A percentile compares a stretch with the other conserved stretches of the same genome.
phyloP scores from a whole-genome alignment of 23 tunicate species.

The Corella eumyota region DNA sequence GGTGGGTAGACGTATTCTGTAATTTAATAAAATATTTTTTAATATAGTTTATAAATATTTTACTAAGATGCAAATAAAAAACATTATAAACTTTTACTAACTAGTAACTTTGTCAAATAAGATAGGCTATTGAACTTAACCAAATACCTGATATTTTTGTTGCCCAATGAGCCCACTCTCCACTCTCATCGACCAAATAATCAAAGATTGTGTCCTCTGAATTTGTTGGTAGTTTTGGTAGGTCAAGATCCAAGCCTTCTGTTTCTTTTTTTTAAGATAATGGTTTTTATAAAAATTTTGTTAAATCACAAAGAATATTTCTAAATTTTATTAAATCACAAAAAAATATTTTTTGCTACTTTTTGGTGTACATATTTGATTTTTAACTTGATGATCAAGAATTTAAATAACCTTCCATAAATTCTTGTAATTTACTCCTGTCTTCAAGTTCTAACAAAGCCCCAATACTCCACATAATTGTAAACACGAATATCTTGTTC shows the following conservation, averaged over 20 bases:
- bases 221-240: conserved; percentile 32
- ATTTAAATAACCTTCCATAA: conserved; percentile 35
- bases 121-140: too few species aligned
- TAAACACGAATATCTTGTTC: conserved; percentile 62
- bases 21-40: not conserved
- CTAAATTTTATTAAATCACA: too few species aligned
- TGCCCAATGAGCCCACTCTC: conserved; percentile 87
- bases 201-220: conserved; percentile 80
- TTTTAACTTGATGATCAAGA: too few species aligned
- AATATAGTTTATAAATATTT: not conserved
- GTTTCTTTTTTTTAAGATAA: conserved; percentile 19
- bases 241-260: conserved; percentile 43
- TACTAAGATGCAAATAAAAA: not conserved
- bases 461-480: conserved; percentile 93
- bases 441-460: conserved; percentile 85
- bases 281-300: too few species aligned
- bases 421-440: conserved; percentile 62
- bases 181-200: conserved; percentile 57
- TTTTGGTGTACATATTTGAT: too few species aligned
- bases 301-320: too few species aligned
- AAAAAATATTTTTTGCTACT: too few species aligned
- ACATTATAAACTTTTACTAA: not conserved
- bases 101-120: too few species aligned
- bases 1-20: conserved; percentile 76
- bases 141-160: conserved; percentile 57